Base-by-base conservation (phyloP, 2,888 invertebrate species). In the Drosophila mimica region DNA sequence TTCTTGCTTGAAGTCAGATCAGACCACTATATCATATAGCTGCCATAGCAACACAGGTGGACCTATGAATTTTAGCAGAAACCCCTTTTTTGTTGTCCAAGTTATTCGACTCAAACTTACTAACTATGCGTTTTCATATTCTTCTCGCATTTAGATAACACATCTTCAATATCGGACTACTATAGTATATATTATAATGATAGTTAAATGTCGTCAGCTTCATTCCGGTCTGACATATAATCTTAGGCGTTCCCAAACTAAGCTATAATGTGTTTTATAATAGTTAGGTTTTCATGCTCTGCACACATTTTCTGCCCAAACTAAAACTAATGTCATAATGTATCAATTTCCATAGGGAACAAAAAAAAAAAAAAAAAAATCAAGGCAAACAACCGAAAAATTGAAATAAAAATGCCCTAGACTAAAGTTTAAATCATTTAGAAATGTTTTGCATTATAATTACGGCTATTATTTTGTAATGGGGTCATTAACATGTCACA, bases 401-500 rank as follows among this genome's bases (percentile, higher is more conserved):
- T 48, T 49, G 20, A 36, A 28, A 48, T 46, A 15, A 46, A 9
- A 31, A 8, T 11, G 17, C 28, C 33, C 31, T 40, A 70, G 66
- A 66, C 40, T 67, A 68, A 62, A 66, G 48, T 66, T 73, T 52
- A 64, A 71, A 74, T 67, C 83, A 83, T 81, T 86, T 78, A 70
- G 63, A 87, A 81, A 71, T 79, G 87, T 89, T 83, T 79, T 85
- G 79, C 72, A 76, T 82, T 81, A 89, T 85, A 89, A 85, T 85
- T 84, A 71, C 76, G 59, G 84, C 60, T 70, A 82, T 88, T 82
- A 89, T 89, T 88, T 82, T 68, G 51, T 49, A 77, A 61, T 62
- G 81, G 78, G 87, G 87, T 89, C 87, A 88, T 89, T 88, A 81
- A 89, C 87, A 88, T 89, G 78, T 79, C 77, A 77, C 86, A 81